These are phyloP conservation scores for Anthrax anthrax DNA, from an alignment of 2,888 invertebrate species.

Conservation along the genomic window DNA sequence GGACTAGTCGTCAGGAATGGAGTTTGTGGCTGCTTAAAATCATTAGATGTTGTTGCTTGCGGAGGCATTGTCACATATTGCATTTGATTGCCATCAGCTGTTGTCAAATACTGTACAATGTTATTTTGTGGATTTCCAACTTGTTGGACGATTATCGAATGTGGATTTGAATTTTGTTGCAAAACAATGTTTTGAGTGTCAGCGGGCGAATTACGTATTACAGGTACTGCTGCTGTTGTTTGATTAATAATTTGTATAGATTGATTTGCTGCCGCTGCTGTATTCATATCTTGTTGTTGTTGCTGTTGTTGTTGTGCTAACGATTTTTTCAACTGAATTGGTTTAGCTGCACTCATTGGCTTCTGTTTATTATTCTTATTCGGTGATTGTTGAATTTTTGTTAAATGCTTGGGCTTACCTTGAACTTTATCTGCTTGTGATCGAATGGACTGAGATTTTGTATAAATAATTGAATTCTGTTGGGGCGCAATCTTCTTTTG, in stretches of 20 bases:
- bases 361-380: constrained; percentile 13
- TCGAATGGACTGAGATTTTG: constrained; percentile 37
- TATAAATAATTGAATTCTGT: constrained; percentile 36
- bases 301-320: constrained; percentile 2
- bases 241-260: constrained; percentile 20
- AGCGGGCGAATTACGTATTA: constrained; percentile 27
- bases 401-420: constrained; percentile 37
- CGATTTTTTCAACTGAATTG: constrained; percentile 18
- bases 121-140: constrained; percentile 35
- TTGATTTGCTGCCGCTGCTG: constrained; percentile 40
- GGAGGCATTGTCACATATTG: constrained; percentile 54
- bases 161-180: constrained; percentile 33
- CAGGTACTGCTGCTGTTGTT: constrained; percentile 8
- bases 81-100: constrained; percentile 36
- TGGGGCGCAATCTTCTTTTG: constrained; percentile 39
- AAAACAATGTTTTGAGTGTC: constrained; percentile 17
- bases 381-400: constrained; percentile 10
- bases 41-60: constrained; percentile 37
- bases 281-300: constrained; percentile 16
- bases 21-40: constrained; percentile 39
- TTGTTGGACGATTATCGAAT: constrained; percentile 56
- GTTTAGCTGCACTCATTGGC: constrained; percentile 17
- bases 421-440: constrained; percentile 37
- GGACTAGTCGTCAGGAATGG: constrained; percentile 39
- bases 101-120: constrained; percentile 35